Evolutionary conservation across 2,797 vertebrate genomes (phyloP), one percentile per base, ranked within the genome.

Genomic region (Aeoliscus strigatus): DNA sequence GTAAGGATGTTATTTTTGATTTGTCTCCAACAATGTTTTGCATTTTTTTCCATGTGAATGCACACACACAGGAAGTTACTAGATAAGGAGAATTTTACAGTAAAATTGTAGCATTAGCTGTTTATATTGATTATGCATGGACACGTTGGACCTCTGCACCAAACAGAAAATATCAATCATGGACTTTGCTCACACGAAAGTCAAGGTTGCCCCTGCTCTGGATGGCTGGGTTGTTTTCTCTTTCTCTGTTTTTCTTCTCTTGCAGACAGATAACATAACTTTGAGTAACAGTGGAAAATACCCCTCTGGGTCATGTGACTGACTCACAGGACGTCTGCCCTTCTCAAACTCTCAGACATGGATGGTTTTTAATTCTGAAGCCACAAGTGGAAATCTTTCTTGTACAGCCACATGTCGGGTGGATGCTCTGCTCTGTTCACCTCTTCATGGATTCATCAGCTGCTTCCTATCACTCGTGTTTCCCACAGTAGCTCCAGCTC

Each of bases 271-370:
- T 17, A 13, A 27, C 29, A 15, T 12, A n/a, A 2, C 6, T 25
- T 11, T 14, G 12, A 35, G n/a, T 23, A 46, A 39, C 14, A 3
- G 37, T 27, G 12, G 21, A 28, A 50, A 38, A 35, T 14, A 9
- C 11, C 23, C 31, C 39, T 34, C 44, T 4, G 12, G 12, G 18
- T 51, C 35, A 37, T 8, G 39, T 58, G 41, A 39, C 40, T 58
- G 41, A 39, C 40, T 14, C 7, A 3, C 1, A 24, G 35, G 43
- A 60, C 57, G 71, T 71, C 70, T 76, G 57, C 35, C 54, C 15
- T n/a, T n/a, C n/a, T n/a, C n/a, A n/a, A n/a, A n/a, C n/a, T n/a
- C n/a, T n/a, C n/a, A n/a, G n/a, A n/a, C n/a, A n/a, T n/a, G n/a
- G n/a, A n/a, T n/a, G n/a, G n/a, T 40, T 51, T 51, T 45, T 41